Evolutionary conservation across 2,888 invertebrate genomes (phyloP).

Genomic region (Apamea sordens): DNA sequence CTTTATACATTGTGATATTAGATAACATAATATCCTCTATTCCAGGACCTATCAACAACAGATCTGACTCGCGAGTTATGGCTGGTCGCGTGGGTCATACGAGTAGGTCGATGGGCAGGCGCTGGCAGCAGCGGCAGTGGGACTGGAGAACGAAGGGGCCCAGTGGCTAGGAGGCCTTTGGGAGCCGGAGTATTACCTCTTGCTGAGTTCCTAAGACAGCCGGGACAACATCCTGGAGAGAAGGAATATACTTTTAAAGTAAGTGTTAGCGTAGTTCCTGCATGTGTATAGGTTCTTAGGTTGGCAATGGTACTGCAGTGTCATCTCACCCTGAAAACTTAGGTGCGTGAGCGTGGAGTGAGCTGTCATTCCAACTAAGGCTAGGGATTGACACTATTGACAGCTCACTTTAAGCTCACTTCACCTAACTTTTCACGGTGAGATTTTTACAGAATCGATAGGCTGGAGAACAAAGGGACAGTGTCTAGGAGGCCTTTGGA

Average conservation of each 20-base stretch:
- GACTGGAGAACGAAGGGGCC: constrained; percentile 88
- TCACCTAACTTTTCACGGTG: no score
- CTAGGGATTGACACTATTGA: no score
- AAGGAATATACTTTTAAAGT: constrained; percentile 95
- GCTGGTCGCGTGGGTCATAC: constrained; percentile 96
- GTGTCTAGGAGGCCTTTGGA: constrained; percentile 95
- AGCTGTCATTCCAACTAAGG: no score
- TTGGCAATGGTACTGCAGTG: constrained; percentile 73
- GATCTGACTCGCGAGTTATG: constrained; percentile 96
- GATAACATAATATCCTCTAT: constrained; percentile 28
- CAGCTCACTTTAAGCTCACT: no score
- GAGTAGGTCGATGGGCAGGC: constrained; percentile 95
- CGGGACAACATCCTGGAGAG: constrained; percentile 91
- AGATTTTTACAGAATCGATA: no score
- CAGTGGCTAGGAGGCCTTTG: constrained; percentile 93
- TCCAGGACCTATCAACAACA: constrained; percentile 94
- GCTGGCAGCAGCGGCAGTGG: constrained; percentile 82
- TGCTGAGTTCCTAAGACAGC: constrained; percentile 92
- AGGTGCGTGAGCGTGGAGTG: no score
- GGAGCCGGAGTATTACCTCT: constrained; percentile 96
- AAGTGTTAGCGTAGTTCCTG: constrained; percentile 27
- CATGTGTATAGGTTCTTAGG: no score
- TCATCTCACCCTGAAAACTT: no score
- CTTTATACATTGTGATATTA: no score
- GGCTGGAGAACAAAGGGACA: constrained; percentile 83